Evolutionary conservation across 2,888 invertebrate genomes (phyloP).

Genomic region (Dryococelus australis): DNA sequence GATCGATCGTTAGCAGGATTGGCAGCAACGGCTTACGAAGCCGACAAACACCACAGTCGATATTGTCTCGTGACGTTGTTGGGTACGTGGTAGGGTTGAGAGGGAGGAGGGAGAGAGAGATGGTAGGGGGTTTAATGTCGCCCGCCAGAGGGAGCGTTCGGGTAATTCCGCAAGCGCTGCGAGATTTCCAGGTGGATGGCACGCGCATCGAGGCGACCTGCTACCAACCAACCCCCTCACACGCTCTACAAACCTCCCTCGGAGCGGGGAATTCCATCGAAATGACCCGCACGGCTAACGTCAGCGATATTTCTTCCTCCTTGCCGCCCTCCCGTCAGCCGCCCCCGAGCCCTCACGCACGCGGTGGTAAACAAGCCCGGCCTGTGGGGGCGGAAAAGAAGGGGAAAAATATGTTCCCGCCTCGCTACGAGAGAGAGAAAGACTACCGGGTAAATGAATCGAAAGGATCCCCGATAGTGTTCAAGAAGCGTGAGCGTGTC

Average conservation of each 20-base stretch:
- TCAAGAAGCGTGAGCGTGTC: neutral
- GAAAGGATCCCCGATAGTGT: slow-evolving; percentile 3
- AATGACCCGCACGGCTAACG: slow-evolving; percentile 16
- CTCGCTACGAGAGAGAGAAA: neutral
- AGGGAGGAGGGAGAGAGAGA: neutral
- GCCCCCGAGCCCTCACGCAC: neutral
- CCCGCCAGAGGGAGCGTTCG: neutral
- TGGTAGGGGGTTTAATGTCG: neutral
- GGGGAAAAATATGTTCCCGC: neutral
- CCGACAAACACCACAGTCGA: too few species aligned
- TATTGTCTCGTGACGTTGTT: too few species aligned
- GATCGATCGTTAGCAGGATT: too few species aligned
- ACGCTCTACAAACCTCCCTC: neutral
- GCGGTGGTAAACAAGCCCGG: neutral
- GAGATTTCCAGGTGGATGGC: neutral
- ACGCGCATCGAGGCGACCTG: neutral
- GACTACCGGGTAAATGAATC: neutral
- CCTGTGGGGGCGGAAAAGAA: neutral
- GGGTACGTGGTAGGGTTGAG: too few species aligned
- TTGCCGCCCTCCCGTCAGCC: neutral
- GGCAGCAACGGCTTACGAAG: too few species aligned
- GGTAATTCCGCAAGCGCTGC: slow-evolving; percentile 5
- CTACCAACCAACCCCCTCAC: neutral
- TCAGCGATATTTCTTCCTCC: slow-evolving; percentile 7
- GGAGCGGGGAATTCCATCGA: neutral